Percentiles rank a stretch among this genome's conserved stretches.
phyloP scores from a whole-genome alignment of 2,797 vertebrate genomes.

The Neostethus bicornis region DNA sequence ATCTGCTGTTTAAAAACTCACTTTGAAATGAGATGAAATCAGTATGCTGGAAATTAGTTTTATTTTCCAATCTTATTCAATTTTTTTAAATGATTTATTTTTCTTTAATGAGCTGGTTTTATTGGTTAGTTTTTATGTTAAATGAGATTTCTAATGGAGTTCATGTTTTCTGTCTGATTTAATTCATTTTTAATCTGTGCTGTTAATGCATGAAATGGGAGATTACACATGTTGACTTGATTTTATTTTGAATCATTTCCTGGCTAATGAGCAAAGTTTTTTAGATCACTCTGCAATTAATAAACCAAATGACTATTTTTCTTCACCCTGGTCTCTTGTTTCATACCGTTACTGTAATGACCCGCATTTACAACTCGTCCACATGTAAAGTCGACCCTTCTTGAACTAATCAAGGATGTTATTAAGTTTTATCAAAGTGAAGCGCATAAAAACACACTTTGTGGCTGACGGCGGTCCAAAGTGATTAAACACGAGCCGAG shows the following conservation, averaged over 20 bases:
- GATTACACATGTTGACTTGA: not conserved
- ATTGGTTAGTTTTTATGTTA: not conserved
- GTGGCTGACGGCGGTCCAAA: slow-evolving; percentile 37
- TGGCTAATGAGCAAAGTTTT: not conserved
- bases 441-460: not conserved
- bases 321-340: slow-evolving; percentile 23
- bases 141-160: not conserved
- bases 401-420: slow-evolving; percentile 65
- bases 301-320: slow-evolving; percentile 44
- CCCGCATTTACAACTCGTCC: slow-evolving; percentile 23
- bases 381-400: slow-evolving; percentile 15
- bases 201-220: slow-evolving; percentile 4
- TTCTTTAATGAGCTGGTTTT: not conserved
- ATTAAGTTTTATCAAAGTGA: slow-evolving; percentile 69
- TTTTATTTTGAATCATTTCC: not conserved
- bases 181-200: not conserved
- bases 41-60: slow-evolving; percentile 1
- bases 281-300: slow-evolving; percentile 49
- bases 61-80: slow-evolving; percentile 2
- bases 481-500: not conserved
- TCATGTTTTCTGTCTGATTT: slow-evolving; percentile 13
- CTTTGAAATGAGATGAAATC: slow-evolving; percentile 19
- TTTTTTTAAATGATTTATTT: slow-evolving; percentile 15
- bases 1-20: slow-evolving; percentile 6
- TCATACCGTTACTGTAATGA: slow-evolving; percentile 37